Base-by-base conservation (phyloP, 2,113 vertebrate genomes). In the Upupa epops region DNA sequence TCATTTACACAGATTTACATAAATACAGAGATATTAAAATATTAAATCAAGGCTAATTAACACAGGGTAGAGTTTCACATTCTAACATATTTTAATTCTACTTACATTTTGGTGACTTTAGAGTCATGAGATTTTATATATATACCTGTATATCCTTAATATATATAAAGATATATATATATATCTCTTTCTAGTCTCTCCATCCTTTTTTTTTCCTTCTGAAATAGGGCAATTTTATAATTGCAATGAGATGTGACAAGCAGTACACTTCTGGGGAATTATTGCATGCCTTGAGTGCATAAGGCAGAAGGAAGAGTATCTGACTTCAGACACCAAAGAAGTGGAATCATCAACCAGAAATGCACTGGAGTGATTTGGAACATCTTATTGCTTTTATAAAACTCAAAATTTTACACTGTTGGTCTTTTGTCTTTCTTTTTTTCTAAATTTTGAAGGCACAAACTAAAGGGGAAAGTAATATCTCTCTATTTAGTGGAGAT, bases 321-420 rank as follows among this genome's bases (percentile, higher is more conserved):
- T 96, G 95, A 94, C 96, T 97, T 97, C 95, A 98, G 97, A 93
- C 96, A 96, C 95, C 93, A 96, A 96, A 93, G 91, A 96, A 97
- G 94, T 94, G 88, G 96, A 97, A 96, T 96, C 93, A 91, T 94
- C 96, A 96, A 95, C 96, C 94, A 97, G 95, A 94, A 96, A 92
- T 95, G 95, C 96, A 97, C 86, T 96, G 88, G 92, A 96, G 59
- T 81, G 69, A 94, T 89, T 77, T 96, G 95, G 83, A 97, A 97
- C 93, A 96, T 95, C 96, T 96, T 97, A 97, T 86, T 97, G 93
- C 97, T 97, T 96, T 97, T 97, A 96, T 97, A 97, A 97, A 97
- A 96, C 91, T 96, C 17, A 3, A 95, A 97, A 94, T 92, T 94
- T 94, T 90, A 96, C 75, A 72, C 78, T 96, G 55, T 55, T 83